Percentiles rank a stretch among this genome's conserved stretches.
Conservation (phyloP, 2,113 vertebrate species). For the Hippocampus guttulatus region DNA sequence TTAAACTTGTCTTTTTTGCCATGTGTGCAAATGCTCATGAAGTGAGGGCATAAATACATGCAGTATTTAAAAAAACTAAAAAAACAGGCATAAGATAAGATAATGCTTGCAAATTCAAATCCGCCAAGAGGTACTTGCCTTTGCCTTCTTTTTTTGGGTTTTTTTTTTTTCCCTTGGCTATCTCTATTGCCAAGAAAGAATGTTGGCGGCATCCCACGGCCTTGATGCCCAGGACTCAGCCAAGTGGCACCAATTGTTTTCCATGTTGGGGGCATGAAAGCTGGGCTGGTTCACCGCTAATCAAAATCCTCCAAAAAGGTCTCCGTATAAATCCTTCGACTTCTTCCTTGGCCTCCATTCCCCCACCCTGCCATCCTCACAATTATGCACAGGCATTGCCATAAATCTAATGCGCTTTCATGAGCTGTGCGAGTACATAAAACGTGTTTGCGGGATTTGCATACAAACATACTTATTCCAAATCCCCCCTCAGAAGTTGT, state of each 20-base stretch:
- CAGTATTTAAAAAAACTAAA: neutral
- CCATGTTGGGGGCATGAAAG: conserved; percentile 76
- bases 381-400: conserved; percentile 79
- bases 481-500: conserved; percentile 88
- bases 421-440: conserved; percentile 91
- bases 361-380: conserved; percentile 60
- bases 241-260: conserved; percentile 76
- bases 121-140: conserved; percentile 61
- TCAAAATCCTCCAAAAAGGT: conserved; percentile 73
- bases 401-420: conserved; percentile 89
- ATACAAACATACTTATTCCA: conserved; percentile 87
- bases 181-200: conserved; percentile 74
- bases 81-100: no score
- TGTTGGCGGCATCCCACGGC: conserved; percentile 73
- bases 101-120: conserved; percentile 30
- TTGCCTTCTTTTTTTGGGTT: conserved; percentile 38
- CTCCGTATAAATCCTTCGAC: conserved; percentile 74
- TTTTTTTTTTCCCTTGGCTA: conserved; percentile 46
- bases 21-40: neutral
- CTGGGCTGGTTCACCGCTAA: conserved; percentile 73
- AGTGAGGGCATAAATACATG: neutral
- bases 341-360: conserved; percentile 41
- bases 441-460: conserved; percentile 82
- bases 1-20: no score
- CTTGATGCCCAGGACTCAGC: conserved; percentile 70